These are phyloP conservation scores for Acanthiza pusilla DNA, from an alignment of 2,797 vertebrate species.

Conservation along the genomic window DNA sequence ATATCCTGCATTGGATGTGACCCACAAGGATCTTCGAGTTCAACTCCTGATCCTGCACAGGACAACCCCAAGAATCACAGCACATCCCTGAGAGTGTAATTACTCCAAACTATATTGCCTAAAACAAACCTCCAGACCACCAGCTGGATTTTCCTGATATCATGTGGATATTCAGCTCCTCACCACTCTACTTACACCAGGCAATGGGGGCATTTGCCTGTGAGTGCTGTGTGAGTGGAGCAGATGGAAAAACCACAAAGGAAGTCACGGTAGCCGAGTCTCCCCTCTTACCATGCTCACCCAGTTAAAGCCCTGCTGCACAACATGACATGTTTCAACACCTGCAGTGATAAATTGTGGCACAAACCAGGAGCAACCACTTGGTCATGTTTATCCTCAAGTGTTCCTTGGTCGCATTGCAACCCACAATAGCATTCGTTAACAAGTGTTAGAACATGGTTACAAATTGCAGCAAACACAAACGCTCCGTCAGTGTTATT, in stretches of 20 bases:
- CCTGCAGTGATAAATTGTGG: constrained; percentile 48
- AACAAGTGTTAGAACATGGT: constrained; percentile 52
- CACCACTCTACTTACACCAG: background rate
- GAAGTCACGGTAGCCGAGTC: background rate
- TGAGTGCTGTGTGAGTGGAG: background rate
- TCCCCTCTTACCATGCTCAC: background rate
- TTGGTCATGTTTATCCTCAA: constrained; percentile 45
- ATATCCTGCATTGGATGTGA: background rate
- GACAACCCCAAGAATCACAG: background rate
- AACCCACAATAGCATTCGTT: constrained; percentile 51
- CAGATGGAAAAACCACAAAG: constrained; percentile 15
- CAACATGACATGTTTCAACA: constrained; percentile 31
- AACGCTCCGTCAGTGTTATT: constrained; percentile 47
- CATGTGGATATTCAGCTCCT: background rate
- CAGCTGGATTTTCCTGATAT: background rate
- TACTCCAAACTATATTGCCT: background rate
- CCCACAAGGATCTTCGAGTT: background rate
- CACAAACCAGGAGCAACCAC: constrained; percentile 21
- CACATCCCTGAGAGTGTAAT: background rate
- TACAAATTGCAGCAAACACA: constrained; percentile 61
- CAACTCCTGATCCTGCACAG: background rate
- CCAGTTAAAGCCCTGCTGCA: constrained; percentile 37
- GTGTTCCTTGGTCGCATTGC: background rate
- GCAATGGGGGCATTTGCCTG: background rate
- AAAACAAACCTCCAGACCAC: background rate